Conservation (phyloP, 1,140 invertebrate genomes). For the Drosophila tropicalis region DNA sequence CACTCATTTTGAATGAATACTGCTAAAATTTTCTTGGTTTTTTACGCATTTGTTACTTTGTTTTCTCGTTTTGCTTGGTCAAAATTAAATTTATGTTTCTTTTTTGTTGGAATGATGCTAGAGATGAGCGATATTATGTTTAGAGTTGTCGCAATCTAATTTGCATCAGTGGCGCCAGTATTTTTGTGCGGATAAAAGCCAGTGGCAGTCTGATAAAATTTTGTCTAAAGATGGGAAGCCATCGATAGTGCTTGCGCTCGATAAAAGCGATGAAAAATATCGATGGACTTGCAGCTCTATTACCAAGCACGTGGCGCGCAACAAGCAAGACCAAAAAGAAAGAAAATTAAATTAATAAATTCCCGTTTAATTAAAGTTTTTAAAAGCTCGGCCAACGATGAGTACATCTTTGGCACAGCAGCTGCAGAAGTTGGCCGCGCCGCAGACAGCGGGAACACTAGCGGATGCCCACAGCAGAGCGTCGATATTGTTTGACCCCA, state of each 20-base stretch:
- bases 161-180: not conserved
- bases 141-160: conserved; percentile 3
- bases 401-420: conserved; percentile 92
- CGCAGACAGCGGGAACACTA: conserved; percentile 89
- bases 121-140: conserved; percentile 5
- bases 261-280: too few species aligned
- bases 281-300: not conserved
- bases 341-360: not conserved
- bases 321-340: not conserved
- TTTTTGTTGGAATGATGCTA: conserved; percentile 13
- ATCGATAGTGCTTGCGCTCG: too few species aligned
- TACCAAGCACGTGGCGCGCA: conserved; percentile 3
- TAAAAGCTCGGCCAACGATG: conserved; percentile 52
- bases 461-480: conserved; percentile 88
- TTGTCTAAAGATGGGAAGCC: not conserved
- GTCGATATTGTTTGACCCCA: conserved; percentile 94
- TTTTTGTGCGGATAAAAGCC: not conserved
- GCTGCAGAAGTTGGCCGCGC: conserved; percentile 90
- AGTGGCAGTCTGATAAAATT: too few species aligned
- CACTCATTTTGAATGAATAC: conserved; percentile 57
- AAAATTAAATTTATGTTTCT: conserved; percentile 12
- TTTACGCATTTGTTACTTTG: conserved; percentile 40
- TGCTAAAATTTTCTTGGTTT: conserved; percentile 13
- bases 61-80: conserved; percentile 30
- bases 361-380: not conserved